Evolutionary conservation across 2,797 vertebrate species (phyloP), one percentile per base, ranked within the genome.

Genomic region (Muscicapa comitata): DNA sequence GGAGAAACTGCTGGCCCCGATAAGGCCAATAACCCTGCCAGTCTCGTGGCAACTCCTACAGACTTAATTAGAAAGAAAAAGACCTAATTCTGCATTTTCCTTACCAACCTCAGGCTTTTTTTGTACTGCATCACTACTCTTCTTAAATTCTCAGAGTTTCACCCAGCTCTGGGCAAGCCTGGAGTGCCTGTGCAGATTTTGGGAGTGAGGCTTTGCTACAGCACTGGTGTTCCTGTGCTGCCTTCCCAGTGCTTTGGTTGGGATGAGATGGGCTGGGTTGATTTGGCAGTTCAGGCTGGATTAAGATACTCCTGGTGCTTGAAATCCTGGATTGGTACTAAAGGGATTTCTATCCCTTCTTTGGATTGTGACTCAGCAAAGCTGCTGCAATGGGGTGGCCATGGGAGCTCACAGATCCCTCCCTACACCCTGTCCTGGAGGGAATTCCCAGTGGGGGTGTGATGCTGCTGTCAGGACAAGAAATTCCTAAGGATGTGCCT

Each of bases 31-130:
- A 92, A 93, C 54, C 62, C 61, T 76, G 77, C 50, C 61, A 83
- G 24, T 63, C 61, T 50, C 58, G 86, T 89, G 90, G 47, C 58
- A 93, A 31, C 61, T 80, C 61, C 50, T 50, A 57, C 3, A 2
- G 42, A 71, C 67, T 71, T 95, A 95, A 96, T 95, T 93, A 95
- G 88, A 77, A 68, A 66, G 53, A 81, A 84, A 84, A 95, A 95
- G 66, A 76, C 70, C 43, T 90, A 78, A 20, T 87, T 89, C 75
- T 93, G 74, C 65, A 47, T 67, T 94, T 92, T 93, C 13, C 24
- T 67, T 61, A 71, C 21, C 57, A 63, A 89, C 86, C 88, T 15
- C 74, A 31, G 84, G 86, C 58, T 85, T 78, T 74, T 58, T 68
- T 65, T 75, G 54, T 55, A 35, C 67, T 59, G 21, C 18, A 6